Conservation (phyloP, 2,113 vertebrate genomes). For the Bettongia penicillata region DNA sequence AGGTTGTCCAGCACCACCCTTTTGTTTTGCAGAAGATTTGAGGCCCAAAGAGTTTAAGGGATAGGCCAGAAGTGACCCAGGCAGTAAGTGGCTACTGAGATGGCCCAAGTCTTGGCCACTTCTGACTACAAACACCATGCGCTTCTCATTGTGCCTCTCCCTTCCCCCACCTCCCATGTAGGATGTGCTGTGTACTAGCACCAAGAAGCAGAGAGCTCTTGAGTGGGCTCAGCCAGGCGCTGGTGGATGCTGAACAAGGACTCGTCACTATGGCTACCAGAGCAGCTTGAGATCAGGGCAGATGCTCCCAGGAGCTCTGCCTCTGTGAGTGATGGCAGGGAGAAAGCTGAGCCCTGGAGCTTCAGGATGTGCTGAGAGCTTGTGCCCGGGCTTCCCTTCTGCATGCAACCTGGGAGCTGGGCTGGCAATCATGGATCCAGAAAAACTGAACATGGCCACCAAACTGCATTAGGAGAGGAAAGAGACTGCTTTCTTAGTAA, state of each 20-base stretch:
- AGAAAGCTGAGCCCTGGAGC: constrained; percentile 14
- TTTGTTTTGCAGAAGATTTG: not conserved
- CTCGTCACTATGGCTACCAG: constrained; percentile 69
- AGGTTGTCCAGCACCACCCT: too few species aligned
- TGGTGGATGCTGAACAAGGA: constrained; percentile 33
- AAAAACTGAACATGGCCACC: not conserved
- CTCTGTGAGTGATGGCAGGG: constrained; percentile 40
- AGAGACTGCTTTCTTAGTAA: not conserved
- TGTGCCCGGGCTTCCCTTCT: not conserved
- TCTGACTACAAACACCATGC: too few species aligned
- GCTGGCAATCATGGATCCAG: not conserved
- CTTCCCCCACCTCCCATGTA: not conserved
- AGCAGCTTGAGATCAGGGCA: constrained; percentile 53
- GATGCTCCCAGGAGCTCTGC: not conserved
- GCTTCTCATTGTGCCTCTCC: too few species aligned
- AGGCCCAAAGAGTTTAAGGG: constrained; percentile 5
- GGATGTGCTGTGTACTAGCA: not conserved
- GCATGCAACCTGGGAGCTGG: not conserved
- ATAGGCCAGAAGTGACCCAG: constrained; percentile 7
- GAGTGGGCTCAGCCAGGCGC: constrained; percentile 38
- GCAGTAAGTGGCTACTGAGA: constrained; percentile 14
- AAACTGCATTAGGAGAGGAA: not conserved
- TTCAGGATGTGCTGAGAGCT: constrained; percentile 37
- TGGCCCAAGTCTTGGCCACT: not conserved
- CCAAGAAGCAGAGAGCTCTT: constrained; percentile 33